Evolutionary conservation across 2,113 vertebrate species (phyloP), one percentile per base, ranked within the genome.

Genomic region (Microtus pennsylvanicus): DNA sequence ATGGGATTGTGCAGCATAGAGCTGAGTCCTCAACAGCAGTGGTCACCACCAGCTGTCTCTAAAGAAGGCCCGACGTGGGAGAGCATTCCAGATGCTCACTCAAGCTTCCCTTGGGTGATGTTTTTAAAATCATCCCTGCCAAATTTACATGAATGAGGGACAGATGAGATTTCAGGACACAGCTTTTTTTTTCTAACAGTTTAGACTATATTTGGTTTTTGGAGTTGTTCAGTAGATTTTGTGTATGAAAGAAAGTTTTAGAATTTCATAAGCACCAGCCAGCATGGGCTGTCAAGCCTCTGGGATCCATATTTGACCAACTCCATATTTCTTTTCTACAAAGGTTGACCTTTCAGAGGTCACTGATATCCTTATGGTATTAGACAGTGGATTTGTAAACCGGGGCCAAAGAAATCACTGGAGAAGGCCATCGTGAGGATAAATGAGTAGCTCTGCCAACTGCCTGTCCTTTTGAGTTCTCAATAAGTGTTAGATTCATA

Each of bases 101-200:
- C 87, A 92, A 65, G 7, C 69, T 82, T 82, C 87, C 92, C 47
- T n/a, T 67, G 47, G 76, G 55, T 82, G 52, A 21, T 89, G 93
- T 95, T 90, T 97, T 86, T 65, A 80, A 95, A 95, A 81, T 82
- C 13, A 30, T 89, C 81, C 65, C 90, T 97, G 97, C 95, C 93
- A 97, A 97, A 96, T 92, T 69, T 45, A 33, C 81, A 90, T 92
- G 94, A 95, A 94, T 95, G 92, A 95, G 90, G 61, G 95, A 95
- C 92, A 95, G 92, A 97, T 95, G 94, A 97, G 90, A 97, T 95
- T 97, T 97, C n/a, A 97, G 96, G 88, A 92, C 90, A 93, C 93
- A 96, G 96, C 65, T 94, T 93, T 96, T 94, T 94, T 90, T 69
- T 91, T 93, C 92, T 94, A 93, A 97, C 86, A 95, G 92, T 87